Base-by-base conservation (phyloP, 2,797 vertebrate species). In the Pelochelys cantorii region DNA sequence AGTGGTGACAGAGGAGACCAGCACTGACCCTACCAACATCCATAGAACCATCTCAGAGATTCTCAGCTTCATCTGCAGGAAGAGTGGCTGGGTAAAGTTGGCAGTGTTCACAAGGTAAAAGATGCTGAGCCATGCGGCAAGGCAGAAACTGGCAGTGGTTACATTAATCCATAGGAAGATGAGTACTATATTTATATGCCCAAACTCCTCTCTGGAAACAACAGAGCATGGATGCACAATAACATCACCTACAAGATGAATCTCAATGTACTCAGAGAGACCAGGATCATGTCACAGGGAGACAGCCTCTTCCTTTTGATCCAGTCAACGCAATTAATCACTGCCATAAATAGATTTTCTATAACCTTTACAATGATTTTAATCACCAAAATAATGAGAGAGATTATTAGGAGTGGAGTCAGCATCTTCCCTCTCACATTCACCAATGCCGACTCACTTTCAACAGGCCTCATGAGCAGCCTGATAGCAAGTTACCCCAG, bases 31-130 rank as follows among this genome's bases (percentile, higher is more conserved):
- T 83, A 62, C 52, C 59, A 95, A 87, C 25, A 94, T 13, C 87
- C 89, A 79, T 4, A 88, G 88, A 79, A 91, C 81, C 79, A 94
- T 2, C 25, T 15, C 11, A 53, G 89, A 59, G 29, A 95, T 85
- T 60, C 80, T 94, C 93, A 57, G 80, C 55, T 84, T 95, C 71
- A 89, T 55, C 25, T 55, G 89, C 48, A 95, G 83, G 60, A 95
- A 92, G 25, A 94, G 48, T 0, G 7, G 34, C 5, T 90, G 60
- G 57, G n/a, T 83, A 53, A 96, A 94, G 52, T 92, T 87, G 56
- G 82, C 75, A 25, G 83, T 94, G 90, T 96, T 97, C 78, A 87
- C 79, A 2, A 94, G 95, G 75, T 88, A 93, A 90, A 96, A 94
- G 4, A 42, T 82, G 1, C 62, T 95, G 25, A 95, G 52, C 22